These are phyloP conservation scores for Nebria brevicollis DNA, from an alignment of 2,888 invertebrate species.

Conservation along the genomic window DNA sequence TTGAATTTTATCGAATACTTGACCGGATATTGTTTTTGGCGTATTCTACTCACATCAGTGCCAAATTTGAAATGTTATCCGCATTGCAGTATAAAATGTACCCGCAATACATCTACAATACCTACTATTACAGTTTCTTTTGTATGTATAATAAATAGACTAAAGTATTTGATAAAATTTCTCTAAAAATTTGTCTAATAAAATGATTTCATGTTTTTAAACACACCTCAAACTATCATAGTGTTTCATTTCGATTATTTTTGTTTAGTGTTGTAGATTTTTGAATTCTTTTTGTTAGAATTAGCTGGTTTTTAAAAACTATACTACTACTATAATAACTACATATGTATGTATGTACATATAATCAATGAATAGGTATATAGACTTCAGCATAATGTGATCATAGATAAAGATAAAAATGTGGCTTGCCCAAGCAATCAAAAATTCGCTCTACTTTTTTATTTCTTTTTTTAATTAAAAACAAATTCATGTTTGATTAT, in stretches of 20 bases:
- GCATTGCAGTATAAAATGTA: background rate
- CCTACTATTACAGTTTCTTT: background rate
- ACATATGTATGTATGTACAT: background rate
- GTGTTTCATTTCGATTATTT: slow-evolving; percentile 21
- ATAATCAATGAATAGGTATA: background rate
- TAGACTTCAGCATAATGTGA: background rate
- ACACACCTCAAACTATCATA: slow-evolving; percentile 32
- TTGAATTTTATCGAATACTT: background rate
- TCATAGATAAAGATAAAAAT: no score
- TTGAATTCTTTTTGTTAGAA: slow-evolving; percentile 40
- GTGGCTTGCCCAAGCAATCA: background rate
- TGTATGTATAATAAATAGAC: no score
- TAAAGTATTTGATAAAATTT: background rate
- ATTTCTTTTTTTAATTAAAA: no score
- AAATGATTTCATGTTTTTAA: background rate
- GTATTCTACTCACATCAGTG: no score
- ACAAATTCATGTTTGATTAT: background rate
- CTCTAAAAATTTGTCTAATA: background rate
- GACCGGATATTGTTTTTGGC: background rate
- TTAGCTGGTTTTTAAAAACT: no score
- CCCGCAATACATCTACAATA: background rate
- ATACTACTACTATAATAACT: no score
- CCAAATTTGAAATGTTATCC: background rate
- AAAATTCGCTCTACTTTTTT: background rate
- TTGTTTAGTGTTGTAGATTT: slow-evolving; percentile 31